Evolutionary conservation across 2,888 invertebrate species (phyloP).

Genomic region (Drosophila nr. fundita): DNA sequence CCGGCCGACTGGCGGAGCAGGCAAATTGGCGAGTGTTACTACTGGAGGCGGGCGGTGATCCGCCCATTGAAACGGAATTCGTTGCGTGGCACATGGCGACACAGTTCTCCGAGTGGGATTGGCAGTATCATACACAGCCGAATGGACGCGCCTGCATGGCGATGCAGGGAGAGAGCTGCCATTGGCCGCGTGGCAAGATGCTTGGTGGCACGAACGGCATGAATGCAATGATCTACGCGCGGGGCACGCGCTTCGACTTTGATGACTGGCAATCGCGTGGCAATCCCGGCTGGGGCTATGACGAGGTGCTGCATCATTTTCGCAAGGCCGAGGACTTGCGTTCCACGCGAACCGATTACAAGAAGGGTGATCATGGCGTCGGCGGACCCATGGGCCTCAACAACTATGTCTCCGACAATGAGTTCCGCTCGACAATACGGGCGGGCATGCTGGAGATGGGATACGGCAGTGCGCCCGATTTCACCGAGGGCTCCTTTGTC

Average conservation of each 20-base stretch:
- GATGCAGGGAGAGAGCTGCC: conserved; percentile 84
- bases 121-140: conserved; percentile 83
- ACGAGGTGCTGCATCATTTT: conserved; percentile 92
- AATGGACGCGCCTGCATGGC: conserved; percentile 84
- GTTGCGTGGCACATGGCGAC: conserved; percentile 84
- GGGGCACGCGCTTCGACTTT: conserved; percentile 89
- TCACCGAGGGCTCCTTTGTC: conserved; percentile 92
- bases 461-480: conserved; percentile 90
- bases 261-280: conserved; percentile 88
- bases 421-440: conserved; percentile 88
- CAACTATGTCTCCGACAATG: conserved; percentile 90
- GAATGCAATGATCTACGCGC: conserved; percentile 89
- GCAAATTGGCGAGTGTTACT: conserved; percentile 91
- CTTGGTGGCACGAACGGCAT: conserved; percentile 89
- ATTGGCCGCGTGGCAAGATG: conserved; percentile 88
- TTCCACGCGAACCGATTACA: conserved; percentile 68
- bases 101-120: conserved; percentile 84
- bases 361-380: conserved; percentile 86
- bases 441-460: conserved; percentile 93
- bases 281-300: conserved; percentile 90
- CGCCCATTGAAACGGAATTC: conserved; percentile 85
- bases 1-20: conserved; percentile 90
- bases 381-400: conserved; percentile 87
- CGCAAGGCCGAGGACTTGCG: conserved; percentile 92
- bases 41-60: conserved; percentile 92